Evolutionary conservation across 1,140 invertebrate species (phyloP), one percentile per base, ranked within the genome.

Genomic region (Tetraneura akinire): DNA sequence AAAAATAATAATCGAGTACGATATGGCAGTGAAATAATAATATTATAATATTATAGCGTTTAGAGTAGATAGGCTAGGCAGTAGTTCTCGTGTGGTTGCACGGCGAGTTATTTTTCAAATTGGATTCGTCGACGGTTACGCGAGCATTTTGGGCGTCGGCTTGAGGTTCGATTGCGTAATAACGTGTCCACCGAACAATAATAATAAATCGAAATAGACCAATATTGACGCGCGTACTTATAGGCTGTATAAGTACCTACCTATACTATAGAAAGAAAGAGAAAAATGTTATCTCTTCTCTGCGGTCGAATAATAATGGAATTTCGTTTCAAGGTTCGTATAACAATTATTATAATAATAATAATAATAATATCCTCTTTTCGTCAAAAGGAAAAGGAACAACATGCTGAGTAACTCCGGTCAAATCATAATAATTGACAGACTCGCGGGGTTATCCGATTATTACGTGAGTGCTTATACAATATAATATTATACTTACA

Each of bases 281-380:
- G 32, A 37, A 37, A 37, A 37, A 37, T 4, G 32, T 37, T n/a
- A 23, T 26, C 32, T 26, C 9, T 0, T 68, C 37, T 23, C 26
- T 8, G 16, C 45, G 14, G 21, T 51, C 4, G 14, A 23, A 26
- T 47, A 42, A 47, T 1, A 47, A 23, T 23, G 13, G 23, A 51
- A 51, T 71, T 71, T 51, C 68, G 8, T 71, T 71, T 78, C 74
- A 78, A 78, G 74, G 74, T 78, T 14, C 9, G 14, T 76, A 37
- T n/a, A n/a, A n/a, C n/a, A n/a, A n/a, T n/a, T n/a, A n/a, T n/a
- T n/a, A n/a, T n/a, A n/a, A 71, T 29, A 51, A 47, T 47, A 21
- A 23, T 26, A 68, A n/a, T 32, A 32, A 32, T 21, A n/a, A 32
- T 29, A 13, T 62, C 6, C 21, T 62, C 11, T 62, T 29, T n/a